Evolutionary conservation across 2,113 vertebrate species (phyloP).

Genomic region (Regulus satrapa): DNA sequence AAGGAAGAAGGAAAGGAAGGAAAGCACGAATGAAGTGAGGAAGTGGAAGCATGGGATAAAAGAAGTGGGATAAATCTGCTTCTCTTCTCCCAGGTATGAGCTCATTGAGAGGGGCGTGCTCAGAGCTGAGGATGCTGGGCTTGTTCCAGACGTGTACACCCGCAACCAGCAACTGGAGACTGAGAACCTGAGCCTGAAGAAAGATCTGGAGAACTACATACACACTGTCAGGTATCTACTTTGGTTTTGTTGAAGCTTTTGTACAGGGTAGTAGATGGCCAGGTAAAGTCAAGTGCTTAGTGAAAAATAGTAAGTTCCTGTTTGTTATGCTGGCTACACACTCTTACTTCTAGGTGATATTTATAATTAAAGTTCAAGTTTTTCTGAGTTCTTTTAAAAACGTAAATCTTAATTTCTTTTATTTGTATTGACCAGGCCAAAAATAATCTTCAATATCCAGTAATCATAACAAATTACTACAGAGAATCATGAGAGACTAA

Average conservation of each 20-base stretch:
- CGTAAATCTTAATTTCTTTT: background rate
- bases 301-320: background rate
- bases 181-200: constrained; percentile 74
- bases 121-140: background rate
- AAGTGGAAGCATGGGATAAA: background rate
- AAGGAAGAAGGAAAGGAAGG: no score
- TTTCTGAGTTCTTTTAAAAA: background rate
- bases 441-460: background rate
- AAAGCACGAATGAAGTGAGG: background rate
- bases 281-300: background rate
- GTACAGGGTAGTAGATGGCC: background rate
- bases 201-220: constrained; percentile 77
- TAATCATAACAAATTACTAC: background rate
- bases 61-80: background rate
- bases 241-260: background rate
- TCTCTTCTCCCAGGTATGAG: constrained; percentile 74
- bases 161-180: constrained; percentile 77
- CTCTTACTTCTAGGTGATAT: background rate
- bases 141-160: constrained; percentile 77
- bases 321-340: background rate
- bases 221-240: constrained; percentile 68
- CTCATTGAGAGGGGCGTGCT: constrained; percentile 76
- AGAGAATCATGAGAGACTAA: background rate
- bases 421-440: background rate
- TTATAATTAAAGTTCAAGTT: background rate